Evolutionary conservation across 2,888 invertebrate species (phyloP), one percentile per base, ranked within the genome.

Genomic region (Isoperla grammatica): DNA sequence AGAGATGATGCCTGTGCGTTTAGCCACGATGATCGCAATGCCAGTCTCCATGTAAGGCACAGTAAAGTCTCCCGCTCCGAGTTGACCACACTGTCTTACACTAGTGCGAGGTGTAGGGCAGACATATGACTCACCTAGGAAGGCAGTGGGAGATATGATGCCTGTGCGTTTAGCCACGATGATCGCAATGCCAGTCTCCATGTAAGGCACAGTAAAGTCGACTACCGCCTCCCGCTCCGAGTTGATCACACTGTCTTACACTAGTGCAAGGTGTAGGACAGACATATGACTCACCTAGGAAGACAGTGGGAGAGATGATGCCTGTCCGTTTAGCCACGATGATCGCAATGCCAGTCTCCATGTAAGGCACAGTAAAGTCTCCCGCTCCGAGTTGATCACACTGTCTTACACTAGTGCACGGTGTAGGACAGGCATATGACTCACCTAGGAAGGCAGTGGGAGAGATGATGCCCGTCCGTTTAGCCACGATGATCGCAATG

Each of bases 21-120:
- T 95, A 3, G 95, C 93, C 23, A 96, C 96, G 11, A 95, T 87
- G 66, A 96, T 94, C 9, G 95, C 91, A 56, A 96, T 95, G 54
- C 96, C 96, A 0, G 95, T 95, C 74, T 97, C 95, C 89, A 97
- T 91, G 73, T 91, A 96, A 1, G 96, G 95, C 60, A 95, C 89
- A 65, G 94, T 92, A 73, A 96, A 96, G 76, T 29, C 72, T 95
- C 95, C 63, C 95, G 81, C 73, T 95, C 94, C 13, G 95, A 92
- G 29, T 29, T 29, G 29, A 29, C 8, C n/a, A n/a, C n/a, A n/a
- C n/a, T n/a, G n/a, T n/a, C n/a, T n/a, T n/a, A n/a, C n/a, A n/a
- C n/a, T n/a, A n/a, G n/a, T n/a, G n/a, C n/a, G n/a, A n/a, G n/a
- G n/a, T n/a, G n/a, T n/a, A n/a, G n/a, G n/a, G n/a, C n/a, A n/a